Base-by-base conservation (phyloP, 2,113 vertebrate genomes). In the Amphilophus citrinellus region DNA sequence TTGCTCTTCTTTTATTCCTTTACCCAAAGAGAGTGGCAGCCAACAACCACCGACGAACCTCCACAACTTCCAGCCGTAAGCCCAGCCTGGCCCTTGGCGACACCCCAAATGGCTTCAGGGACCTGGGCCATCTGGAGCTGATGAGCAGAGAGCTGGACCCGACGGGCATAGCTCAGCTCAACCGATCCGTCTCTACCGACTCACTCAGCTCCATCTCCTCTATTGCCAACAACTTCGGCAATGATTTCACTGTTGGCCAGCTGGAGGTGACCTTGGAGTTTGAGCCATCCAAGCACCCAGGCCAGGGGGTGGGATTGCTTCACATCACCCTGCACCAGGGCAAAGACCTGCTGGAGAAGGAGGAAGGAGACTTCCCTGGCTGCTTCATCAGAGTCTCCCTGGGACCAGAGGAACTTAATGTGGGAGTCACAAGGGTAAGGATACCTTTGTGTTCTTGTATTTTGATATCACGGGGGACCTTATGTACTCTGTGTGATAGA, bases 181-280 rank as follows among this genome's bases (percentile, higher is more conserved):
- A 96, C 85, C 97, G 97, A 24, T 99, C 98, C 39, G 82, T 98
- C 83, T 99, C 98, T 0, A 97, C 97, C 0, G 98, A 99, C 91
- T 99, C 98, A 0, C 96, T 99, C 87, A 97, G 97, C 94, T 99
- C 98, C 83, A 93, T 99, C 94, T 99, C 98, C 50, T 99, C 98
- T 30, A 96, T 99, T 63, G 98, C 97, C 82, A 98, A 99, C 93
- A 99, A 97, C 88, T 99, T 99, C 0, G 98, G 98, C 86, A 97
- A 98, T 50, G 98, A 99, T 86, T 97, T 97, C 95, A 97, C 96
- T 0, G 97, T 99, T 61, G 98, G 98, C 62, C 98, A 99, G 96
- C 95, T 99, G 92, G 98, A 99, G 95, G 97, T 99, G 82, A 96
- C 94, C 56, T 95, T 99, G 90, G 97, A 98, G 89, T 97, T 98